Evolutionary conservation across 2,113 vertebrate genomes (phyloP), one percentile per base, ranked within the genome.

Genomic region (Carollia perspicillata): DNA sequence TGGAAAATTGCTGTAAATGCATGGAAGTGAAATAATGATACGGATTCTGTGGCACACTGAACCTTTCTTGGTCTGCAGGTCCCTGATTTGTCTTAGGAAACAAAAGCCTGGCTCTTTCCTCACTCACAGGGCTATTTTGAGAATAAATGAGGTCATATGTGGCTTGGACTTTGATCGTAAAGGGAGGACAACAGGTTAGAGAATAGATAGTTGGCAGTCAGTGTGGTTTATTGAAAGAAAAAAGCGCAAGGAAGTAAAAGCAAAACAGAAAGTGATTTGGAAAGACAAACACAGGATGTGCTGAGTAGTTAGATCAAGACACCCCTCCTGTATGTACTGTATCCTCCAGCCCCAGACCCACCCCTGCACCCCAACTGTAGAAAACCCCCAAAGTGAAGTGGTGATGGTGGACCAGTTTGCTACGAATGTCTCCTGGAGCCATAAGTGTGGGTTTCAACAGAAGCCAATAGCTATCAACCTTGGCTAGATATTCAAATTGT

Each of bases 131-230:
- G 66, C 60, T 94, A 90, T 96, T 96, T 93, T 93, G 86, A 96
- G 91, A 96, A 33, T 72, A 84, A 85, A 40, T 95, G 96, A 96
- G 90, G 55, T 92, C 80, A 68, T 93, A n/a, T 1, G 11, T 37
- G 81, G 60, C 55, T 95, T 85, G 78, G 78, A 96, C 92, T 97
- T 95, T 97, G 96, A 94, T 95, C 63, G 51, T 47, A 53, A 88
- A 81, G 13, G 89, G 65, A 95, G 71, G 58, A 84, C 42, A 63
- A n/a, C 68, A 81, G 77, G 49, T 94, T 92, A 79, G 71, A 91
- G 74, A 53, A 49, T 17, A 83, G 35, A 63, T 66, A 81, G 49
- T 55, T 72, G 84, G 68, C 58, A 51, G 35, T 40, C 58, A 80
- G 55, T 55, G 35, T 37, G 9, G 78, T 85, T 93, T 93, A 55